Percentiles rank a stretch among this genome's conserved stretches.
Conservation (phyloP, 2,113 vertebrate genomes). For the Paradoxurus hermaphroditus region DNA sequence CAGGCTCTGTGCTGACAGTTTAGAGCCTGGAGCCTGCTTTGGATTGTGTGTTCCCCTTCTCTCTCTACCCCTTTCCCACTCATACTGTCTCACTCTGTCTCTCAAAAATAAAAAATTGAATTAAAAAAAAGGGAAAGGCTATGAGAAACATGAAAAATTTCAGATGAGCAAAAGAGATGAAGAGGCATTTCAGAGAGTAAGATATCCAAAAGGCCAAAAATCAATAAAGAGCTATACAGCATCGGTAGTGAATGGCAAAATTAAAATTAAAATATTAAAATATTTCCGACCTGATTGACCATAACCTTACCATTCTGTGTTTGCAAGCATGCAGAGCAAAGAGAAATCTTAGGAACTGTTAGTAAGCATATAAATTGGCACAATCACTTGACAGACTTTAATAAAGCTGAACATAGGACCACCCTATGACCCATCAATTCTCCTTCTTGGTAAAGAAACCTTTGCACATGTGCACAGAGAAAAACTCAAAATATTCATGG, state of each 20-base stretch:
- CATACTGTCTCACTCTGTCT: too few relatives aligned
- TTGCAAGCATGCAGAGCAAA: not conserved
- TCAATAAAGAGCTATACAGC: not conserved
- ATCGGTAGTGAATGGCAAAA: not conserved
- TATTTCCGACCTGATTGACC: not conserved
- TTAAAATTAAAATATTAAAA: constrained; percentile 25
- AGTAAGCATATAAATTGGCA: not conserved
- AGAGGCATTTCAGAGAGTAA: not conserved
- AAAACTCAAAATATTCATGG: not conserved
- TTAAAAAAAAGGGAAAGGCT: not conserved
- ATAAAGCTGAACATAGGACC: not conserved
- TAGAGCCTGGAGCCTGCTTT: too few relatives aligned
- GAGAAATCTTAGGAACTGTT: not conserved
- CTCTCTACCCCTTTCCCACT: too few relatives aligned
- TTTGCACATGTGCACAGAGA: not conserved
- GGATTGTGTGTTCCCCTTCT: too few relatives aligned
- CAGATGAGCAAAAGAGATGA: not conserved
- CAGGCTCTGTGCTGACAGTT: too few relatives aligned
- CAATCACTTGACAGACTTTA: not conserved
- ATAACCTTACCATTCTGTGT: not conserved
- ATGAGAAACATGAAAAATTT: not conserved
- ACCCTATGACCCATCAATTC: not conserved
- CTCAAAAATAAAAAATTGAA: too few relatives aligned
- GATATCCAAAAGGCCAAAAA: not conserved
- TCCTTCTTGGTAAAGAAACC: not conserved